Evolutionary conservation across 2,888 invertebrate species (phyloP), one percentile per base, ranked within the genome.

Genomic region (Emmelina monodactyla): DNA sequence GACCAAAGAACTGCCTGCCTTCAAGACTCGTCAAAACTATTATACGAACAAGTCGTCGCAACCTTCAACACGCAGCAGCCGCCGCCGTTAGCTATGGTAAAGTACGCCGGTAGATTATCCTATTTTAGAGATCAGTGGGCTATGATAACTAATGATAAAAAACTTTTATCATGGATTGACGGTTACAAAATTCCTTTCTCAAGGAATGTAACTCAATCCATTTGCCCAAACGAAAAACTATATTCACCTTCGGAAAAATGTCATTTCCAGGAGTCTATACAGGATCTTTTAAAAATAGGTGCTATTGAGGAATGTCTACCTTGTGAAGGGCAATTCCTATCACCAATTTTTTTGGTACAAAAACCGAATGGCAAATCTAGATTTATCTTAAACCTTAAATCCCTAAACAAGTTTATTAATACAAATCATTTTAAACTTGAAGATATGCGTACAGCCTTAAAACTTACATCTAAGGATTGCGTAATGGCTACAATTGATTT

Each of bases 361-460:
- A 33, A 33, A 28, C 15, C 22, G 10, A 15, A 33, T 16, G 31
- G 31, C 16, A 31, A 13, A 13, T 14, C 15, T 11, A 25, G 28
- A 10, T 25, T 33, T 25, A 33, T 33, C 14, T 14, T 33, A 33
- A 33, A 33, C 15, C 11, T 33, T n/a, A 33, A 25, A 28, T 12
- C 11, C 2, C 15, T 33, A 13, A 33, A 33, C 14, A 33, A 28
- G 13, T 33, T 25, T 28, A 25, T 33, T 28, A 14, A 28, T 12
- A 25, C 14, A 25, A 11, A 33, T 13, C 33, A 33, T 33, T 33
- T 25, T 14, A 33, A 33, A 28, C n/a, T 33, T 10, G 25, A 33
- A 14, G 33, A 33, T 28, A n/a, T n/a, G n/a, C n/a, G n/a, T n/a
- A n/a, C n/a, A n/a, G n/a, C n/a, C n/a, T n/a, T n/a, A n/a, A n/a